Percentiles rank a stretch among this genome's conserved stretches.
These are phyloP conservation scores for Cephonodes hylas DNA, from an alignment of 2,888 invertebrate species.

Conservation along the genomic window DNA sequence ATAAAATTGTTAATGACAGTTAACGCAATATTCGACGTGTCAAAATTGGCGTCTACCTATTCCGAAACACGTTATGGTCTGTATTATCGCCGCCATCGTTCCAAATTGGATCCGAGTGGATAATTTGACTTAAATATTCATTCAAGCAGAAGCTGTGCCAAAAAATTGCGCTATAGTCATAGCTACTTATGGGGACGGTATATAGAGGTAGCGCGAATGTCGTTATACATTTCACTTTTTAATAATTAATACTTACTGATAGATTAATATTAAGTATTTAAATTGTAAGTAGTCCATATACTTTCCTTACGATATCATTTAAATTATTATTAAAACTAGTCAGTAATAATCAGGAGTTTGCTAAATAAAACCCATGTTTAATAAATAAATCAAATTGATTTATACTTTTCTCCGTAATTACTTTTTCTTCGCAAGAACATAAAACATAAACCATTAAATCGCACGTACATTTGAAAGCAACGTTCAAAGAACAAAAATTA, in stretches of 20 bases:
- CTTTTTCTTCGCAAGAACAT: background rate
- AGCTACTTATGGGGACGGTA: background rate
- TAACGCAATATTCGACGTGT: conserved; percentile 66
- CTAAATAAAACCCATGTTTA: no score
- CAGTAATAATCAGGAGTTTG: background rate
- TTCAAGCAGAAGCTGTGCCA: conserved; percentile 48
- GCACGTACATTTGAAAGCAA: background rate
- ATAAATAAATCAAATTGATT: background rate
- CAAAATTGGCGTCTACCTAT: conserved; percentile 62
- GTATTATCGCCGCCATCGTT: conserved; percentile 52
- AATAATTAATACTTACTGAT: background rate
- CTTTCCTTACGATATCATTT: background rate
- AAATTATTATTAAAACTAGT: no score
- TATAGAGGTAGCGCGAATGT: no score
- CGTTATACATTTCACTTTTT: background rate
- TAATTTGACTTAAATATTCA: conserved; percentile 49
- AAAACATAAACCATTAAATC: background rate
- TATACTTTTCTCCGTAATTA: background rate
- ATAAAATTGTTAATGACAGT: conserved; percentile 75
- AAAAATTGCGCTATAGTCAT: conserved; percentile 23
- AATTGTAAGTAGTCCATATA: background rate
- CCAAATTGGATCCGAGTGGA: conserved; percentile 46
- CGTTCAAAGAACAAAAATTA: conserved; percentile 19
- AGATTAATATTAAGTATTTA: background rate
- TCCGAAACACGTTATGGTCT: conserved; percentile 49